These are phyloP conservation scores for Hephaestus fuliginosus DNA, from an alignment of 2,797 vertebrate genomes.

Conservation along the genomic window DNA sequence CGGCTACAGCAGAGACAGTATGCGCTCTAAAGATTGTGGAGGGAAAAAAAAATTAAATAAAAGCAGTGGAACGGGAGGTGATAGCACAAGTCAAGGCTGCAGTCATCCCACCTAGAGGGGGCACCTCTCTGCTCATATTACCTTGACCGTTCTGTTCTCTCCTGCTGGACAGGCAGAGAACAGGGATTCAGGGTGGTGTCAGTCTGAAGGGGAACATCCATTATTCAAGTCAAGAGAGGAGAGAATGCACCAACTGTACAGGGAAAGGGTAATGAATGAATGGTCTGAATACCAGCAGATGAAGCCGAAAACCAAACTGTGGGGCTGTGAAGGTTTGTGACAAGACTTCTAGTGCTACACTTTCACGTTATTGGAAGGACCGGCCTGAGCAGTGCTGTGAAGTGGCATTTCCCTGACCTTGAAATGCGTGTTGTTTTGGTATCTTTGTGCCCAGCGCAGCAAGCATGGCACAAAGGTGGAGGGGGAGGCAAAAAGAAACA, in stretches of 20 bases:
- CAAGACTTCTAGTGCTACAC: slow-evolving; percentile 1
- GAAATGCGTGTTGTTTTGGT: slow-evolving; percentile 41
- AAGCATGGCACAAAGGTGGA: slow-evolving; percentile 26
- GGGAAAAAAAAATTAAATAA: background rate
- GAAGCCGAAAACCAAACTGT: slow-evolving; percentile 5
- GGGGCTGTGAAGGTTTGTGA: background rate
- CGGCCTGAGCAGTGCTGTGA: background rate
- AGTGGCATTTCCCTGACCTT: slow-evolving; percentile 38
- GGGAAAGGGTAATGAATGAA: slow-evolving; percentile 44
- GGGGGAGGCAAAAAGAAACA: slow-evolving; percentile 24
- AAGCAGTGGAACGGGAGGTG: slow-evolving; percentile 35
- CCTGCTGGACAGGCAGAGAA: slow-evolving; percentile 53
- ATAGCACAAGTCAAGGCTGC: slow-evolving; percentile 64
- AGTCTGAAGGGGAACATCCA: slow-evolving; percentile 69
- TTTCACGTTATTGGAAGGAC: slow-evolving; percentile 13
- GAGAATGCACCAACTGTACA: slow-evolving; percentile 50
- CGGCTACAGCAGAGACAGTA: slow-evolving; percentile 29
- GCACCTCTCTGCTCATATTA: slow-evolving; percentile 61
- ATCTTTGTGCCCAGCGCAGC: slow-evolving; percentile 27
- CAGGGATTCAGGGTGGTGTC: slow-evolving; percentile 67
- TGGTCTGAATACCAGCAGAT: slow-evolving; percentile 6
- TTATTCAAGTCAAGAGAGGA: slow-evolving; percentile 73
- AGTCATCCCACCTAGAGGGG: slow-evolving; percentile 58
- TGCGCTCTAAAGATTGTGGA: slow-evolving; percentile 49
- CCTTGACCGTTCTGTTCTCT: slow-evolving; percentile 75